These are phyloP conservation scores for Struthio camelus DNA, from an alignment of 2,113 vertebrate species.

Conservation along the genomic window DNA sequence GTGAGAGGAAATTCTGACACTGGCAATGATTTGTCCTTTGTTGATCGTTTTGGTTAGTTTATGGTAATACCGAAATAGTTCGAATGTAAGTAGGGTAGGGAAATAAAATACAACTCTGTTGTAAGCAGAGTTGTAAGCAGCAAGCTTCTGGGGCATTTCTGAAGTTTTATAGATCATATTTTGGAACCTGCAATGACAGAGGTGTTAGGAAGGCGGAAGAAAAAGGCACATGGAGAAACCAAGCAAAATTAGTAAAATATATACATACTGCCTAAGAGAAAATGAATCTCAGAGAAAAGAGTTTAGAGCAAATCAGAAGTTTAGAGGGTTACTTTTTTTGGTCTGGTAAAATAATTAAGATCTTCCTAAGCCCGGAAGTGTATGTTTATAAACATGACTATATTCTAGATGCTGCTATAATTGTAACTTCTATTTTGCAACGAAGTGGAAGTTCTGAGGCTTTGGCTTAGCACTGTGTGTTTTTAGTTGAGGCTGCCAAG, in stretches of 20 bases:
- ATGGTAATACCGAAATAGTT: not conserved
- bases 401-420: not conserved
- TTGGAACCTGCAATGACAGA: not conserved
- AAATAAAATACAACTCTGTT: not conserved
- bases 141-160: not conserved
- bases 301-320: not conserved
- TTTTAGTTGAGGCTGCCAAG: not conserved
- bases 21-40: not conserved
- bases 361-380: not conserved
- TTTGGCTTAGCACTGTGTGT: not conserved
- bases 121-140: no score
- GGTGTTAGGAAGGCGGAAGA: not conserved
- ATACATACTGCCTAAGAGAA: not conserved
- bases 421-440: not conserved
- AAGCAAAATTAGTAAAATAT: not conserved
- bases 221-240: not conserved
- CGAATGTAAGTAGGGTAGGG: not conserved
- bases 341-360: not conserved
- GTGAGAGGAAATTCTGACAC: constrained; percentile 11
- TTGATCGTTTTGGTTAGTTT: not conserved
- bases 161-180: not conserved
- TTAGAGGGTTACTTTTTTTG: not conserved
- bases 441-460: not conserved
- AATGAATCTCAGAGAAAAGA: not conserved
- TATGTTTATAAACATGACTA: not conserved